These are phyloP conservation scores for Leptinotarsa juncta DNA, from an alignment of 2,888 invertebrate species.

Conservation along the genomic window DNA sequence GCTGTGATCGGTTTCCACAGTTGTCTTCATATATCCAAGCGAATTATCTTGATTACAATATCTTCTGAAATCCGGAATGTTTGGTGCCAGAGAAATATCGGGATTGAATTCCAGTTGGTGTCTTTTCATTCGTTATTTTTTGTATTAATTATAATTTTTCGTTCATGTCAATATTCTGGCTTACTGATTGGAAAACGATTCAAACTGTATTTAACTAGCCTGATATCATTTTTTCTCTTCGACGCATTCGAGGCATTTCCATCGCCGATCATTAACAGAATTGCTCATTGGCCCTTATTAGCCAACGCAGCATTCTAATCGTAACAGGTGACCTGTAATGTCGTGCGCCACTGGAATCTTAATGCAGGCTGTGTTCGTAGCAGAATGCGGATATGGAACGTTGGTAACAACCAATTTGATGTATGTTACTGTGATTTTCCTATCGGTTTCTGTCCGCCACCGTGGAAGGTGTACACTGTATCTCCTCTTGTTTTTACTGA, in stretches of 20 bases:
- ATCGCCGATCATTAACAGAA: not conserved
- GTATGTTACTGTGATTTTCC: constrained; percentile 18
- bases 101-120: no score
- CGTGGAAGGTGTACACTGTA: not conserved
- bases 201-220: no score
- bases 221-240: not conserved
- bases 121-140: no score
- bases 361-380: constrained; percentile 11
- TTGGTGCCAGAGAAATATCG: no score
- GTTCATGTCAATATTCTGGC: no score
- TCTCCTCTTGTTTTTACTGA: not conserved
- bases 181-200: no score
- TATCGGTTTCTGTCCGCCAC: constrained; percentile 7
- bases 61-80: no score
- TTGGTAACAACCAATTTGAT: constrained; percentile 18
- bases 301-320: not conserved
- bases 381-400: constrained; percentile 18
- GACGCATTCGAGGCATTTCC: not conserved
- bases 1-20: no score
- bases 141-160: no score
- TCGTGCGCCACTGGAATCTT: constrained; percentile 10
- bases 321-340: constrained; percentile 1
- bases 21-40: no score
- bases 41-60: no score
- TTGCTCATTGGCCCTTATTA: not conserved